Evolutionary conservation across 2,888 invertebrate genomes (phyloP), one percentile per base, ranked within the genome.

Genomic region (Bursaphelenchus okinawaensis): DNA sequence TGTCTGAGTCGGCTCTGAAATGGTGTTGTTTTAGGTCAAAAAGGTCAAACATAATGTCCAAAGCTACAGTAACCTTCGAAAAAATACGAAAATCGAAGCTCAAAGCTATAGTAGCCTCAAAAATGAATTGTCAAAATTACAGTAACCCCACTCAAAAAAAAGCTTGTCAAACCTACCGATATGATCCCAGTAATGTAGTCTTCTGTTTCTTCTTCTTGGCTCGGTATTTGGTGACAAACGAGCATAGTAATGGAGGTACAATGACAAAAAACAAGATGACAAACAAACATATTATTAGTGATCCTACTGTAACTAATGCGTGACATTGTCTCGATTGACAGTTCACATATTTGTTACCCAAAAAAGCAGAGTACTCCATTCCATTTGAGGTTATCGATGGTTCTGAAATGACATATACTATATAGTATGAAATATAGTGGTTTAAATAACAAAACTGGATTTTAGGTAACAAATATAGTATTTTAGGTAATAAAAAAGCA

Each of bases 1-100:
- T 78, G 27, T 79, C 79, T 9, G 70, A 69, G 50, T 76, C 75
- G 23, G 70, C 67, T 52, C 76, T 76, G 57, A 52, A 74, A 60
- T 40, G 2, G 6, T 4, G 6, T 40, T 40, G 40, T n/a, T 40
- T 40, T 40, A 40, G 40, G 16, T 6, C 40, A 40, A 40, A 29
- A 40, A 40, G 12, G 12, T 12, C 40, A 40, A 40, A 40, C 12
- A 40, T 3, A 4, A n/a, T n/a, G n/a, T 12, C 6, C 40, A 40
- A 40, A 4, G 12, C n/a, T 40, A 1, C n/a, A 6, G 40, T 40
- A 40, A 40, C 2, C 6, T 40, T 40, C n/a, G 40, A 4, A n/a
- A n/a, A n/a, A n/a, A n/a, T n/a, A n/a, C n/a, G n/a, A n/a, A n/a
- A n/a, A n/a, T n/a, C n/a, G n/a, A n/a, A n/a, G 2, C 6, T 4